Conservation (phyloP, 2,113 vertebrate genomes). For the Sphaerodactylus townsendi region DNA sequence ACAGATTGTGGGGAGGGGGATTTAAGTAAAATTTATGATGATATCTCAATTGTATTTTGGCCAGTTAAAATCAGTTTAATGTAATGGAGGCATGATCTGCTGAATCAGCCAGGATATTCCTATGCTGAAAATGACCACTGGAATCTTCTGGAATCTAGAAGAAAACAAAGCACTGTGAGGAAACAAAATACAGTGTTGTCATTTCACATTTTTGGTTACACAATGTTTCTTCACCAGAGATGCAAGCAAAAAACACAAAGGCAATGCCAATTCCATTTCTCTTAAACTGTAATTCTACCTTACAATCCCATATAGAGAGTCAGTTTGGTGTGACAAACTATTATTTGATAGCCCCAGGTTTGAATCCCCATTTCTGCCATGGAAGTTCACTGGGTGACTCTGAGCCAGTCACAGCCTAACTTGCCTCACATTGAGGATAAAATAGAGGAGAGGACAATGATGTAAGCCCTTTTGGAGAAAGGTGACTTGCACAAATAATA, state of each 20-base stretch:
- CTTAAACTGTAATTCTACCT: neutral
- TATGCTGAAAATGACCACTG: neutral
- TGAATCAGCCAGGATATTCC: neutral
- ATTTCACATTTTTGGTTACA: neutral
- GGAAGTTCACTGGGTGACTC: no score
- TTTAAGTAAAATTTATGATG: neutral
- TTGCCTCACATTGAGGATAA: no score
- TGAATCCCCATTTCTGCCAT: no score
- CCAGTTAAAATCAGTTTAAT: neutral
- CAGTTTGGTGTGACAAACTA: no score
- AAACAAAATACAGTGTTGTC: neutral
- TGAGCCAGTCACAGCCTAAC: no score
- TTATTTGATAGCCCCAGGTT: no score
- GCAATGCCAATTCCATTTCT: neutral
- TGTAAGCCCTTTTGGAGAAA: no score
- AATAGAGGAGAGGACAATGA: no score
- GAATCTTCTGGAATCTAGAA: neutral
- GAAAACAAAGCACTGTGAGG: neutral
- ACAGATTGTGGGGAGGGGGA: neutral
- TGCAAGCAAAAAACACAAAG: neutral
- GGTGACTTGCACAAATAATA: neutral
- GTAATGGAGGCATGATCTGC: neutral
- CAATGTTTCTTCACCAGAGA: neutral
- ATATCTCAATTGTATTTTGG: neutral
- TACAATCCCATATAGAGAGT: neutral